These are phyloP conservation scores for Punctoribates punctum DNA, from an alignment of 2,888 invertebrate species.

Conservation along the genomic window DNA sequence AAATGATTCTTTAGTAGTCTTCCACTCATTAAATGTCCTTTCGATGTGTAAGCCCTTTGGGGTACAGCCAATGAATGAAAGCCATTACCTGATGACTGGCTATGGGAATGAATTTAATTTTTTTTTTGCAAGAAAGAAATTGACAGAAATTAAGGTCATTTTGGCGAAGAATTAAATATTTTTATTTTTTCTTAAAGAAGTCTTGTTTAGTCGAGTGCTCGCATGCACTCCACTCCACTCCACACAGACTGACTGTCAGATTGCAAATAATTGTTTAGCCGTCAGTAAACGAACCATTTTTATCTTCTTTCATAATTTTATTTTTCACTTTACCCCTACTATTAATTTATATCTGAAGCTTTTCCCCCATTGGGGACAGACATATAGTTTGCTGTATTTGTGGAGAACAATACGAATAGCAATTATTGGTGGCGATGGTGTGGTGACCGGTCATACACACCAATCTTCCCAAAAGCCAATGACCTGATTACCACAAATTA, in stretches of 20 bases:
- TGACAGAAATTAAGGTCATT: constrained; percentile 30
- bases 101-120: background rate
- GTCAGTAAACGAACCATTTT: constrained; percentile 10
- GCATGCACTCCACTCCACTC: background rate
- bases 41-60: no score
- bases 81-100: background rate
- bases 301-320: background rate
- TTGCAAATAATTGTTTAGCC: constrained; percentile 24
- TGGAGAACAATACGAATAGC: background rate
- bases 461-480: constrained; percentile 16
- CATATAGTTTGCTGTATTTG: background rate
- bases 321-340: background rate
- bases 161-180: constrained; percentile 3
- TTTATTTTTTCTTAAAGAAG: background rate
- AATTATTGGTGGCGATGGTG: background rate
- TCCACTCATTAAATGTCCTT: no score
- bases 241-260: no score
- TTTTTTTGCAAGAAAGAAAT: constrained; percentile 7
- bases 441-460: constrained; percentile 27
- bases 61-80: no score
- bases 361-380: constrained; percentile 3
- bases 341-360: background rate
- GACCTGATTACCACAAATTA: constrained; percentile 32
- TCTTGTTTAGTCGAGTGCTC: constrained; percentile 4
- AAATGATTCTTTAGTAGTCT: background rate